Conservation (phyloP, 2,888 invertebrate genomes). For the Apodemia duryi region DNA sequence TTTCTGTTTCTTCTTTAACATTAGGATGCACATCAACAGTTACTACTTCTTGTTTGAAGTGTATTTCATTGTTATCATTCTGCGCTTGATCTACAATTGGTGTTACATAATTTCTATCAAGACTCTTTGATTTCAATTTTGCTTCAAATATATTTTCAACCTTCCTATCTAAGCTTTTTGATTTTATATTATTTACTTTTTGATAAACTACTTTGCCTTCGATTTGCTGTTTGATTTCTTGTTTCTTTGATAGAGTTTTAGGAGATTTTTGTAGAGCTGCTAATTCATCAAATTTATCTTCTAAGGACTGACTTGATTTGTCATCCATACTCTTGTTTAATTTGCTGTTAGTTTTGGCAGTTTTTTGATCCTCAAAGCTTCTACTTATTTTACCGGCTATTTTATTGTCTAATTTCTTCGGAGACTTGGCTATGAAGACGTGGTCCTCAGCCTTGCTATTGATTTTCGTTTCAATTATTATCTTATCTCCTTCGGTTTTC, state of each 20-base stretch:
- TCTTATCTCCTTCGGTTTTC: conserved; percentile 84
- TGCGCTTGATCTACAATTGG: conserved; percentile 50
- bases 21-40: conserved; percentile 70
- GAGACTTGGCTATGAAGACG: conserved; percentile 86
- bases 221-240: conserved; percentile 81
- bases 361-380: conserved; percentile 81
- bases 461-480: conserved; percentile 85
- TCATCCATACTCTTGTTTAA: conserved; percentile 82
- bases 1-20: conserved; percentile 46
- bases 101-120: conserved; percentile 82
- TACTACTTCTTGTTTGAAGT: conserved; percentile 71
- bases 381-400: conserved; percentile 78
- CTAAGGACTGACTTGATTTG: conserved; percentile 79
- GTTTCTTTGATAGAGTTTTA: conserved; percentile 78
- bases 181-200: conserved; percentile 77
- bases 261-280: conserved; percentile 78
- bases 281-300: conserved; percentile 80
- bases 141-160: conserved; percentile 79
- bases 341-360: conserved; percentile 75
- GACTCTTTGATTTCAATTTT: conserved; percentile 82
- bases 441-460: conserved; percentile 87
- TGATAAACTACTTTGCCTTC: conserved; percentile 82
- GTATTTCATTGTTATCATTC: conserved; percentile 54
- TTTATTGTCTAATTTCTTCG: conserved; percentile 83
- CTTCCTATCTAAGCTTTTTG: conserved; percentile 83